Base-by-base conservation (phyloP, 2,797 vertebrate species). In the Spinus pinus region DNA sequence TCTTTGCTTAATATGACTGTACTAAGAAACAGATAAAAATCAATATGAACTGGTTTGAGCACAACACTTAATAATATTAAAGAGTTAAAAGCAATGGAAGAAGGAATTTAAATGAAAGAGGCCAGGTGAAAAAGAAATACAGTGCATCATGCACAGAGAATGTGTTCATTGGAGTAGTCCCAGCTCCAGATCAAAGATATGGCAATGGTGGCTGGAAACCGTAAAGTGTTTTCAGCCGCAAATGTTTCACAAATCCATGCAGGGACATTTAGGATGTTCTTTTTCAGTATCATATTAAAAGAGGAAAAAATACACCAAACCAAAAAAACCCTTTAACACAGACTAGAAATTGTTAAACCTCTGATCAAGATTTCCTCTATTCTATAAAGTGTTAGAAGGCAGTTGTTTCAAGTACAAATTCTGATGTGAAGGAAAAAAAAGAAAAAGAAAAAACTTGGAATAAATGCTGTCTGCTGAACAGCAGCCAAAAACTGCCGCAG, bases 161-260 rank as follows among this genome's bases (percentile, higher is more conserved):
- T 95, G 86, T 51, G 50, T 89, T 97, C 97, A 90, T 73, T 96
- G 86, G 85, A 95, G 30, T 30, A 70, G 58, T 65, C 81, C 93
- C 94, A 91, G 42, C 72, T 49, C 51, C 83, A 96, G 93, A 96
- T 96, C 92, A 97, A 97, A 97, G 83, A 82, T 67, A 74, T 8
- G 87, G 72, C 47, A 87, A 58, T 65, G 93, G 44, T 78, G 72
- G 56, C 75, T 91, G 83, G 83, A 96, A 90, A 94, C 35, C 9
- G 44, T 91, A 69, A 87, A 87, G 54, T 57, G 51, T 92, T 93
- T 93, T 96, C 57, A 69, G 46, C 54, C 17, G 46, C 86, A 95
- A 95, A 87, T 69, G 60, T 93, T 96, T 96, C 79, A 89, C 39
- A 73, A 88, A 96, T 90, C 39, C 28, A 37, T 47, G 6, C 27